Conservation (phyloP, 2,888 invertebrate species). For the Bombylius discolor region DNA sequence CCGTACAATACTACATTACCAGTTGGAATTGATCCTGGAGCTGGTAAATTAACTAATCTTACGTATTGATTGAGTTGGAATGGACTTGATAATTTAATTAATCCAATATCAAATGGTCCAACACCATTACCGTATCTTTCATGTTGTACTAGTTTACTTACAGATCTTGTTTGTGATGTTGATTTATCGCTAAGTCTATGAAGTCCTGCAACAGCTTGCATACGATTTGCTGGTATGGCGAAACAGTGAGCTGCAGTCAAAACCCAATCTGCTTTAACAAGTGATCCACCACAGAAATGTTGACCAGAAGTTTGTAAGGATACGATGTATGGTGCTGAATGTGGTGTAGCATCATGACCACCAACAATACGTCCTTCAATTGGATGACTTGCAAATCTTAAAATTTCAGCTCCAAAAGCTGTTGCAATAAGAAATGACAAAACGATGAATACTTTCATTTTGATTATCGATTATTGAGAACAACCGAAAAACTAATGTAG, state of each 20-base stretch:
- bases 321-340: conserved; percentile 37
- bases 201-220: conserved; percentile 34
- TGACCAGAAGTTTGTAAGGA: conserved; percentile 19
- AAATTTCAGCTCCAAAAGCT: too few species aligned
- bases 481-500: too few species aligned
- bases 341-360: conserved; percentile 30
- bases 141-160: conserved; percentile 22
- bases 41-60: conserved; percentile 32
- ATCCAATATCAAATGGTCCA: conserved; percentile 42
- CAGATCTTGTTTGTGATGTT: conserved; percentile 17
- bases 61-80: conserved; percentile 25
- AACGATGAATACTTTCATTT: too few species aligned
- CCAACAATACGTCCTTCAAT: conserved; percentile 4
- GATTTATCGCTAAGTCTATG: conserved; percentile 21
- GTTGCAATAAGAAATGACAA: too few species aligned
- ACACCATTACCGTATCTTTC: conserved; percentile 27
- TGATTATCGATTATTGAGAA: too few species aligned
- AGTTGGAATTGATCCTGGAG: conserved; percentile 18
- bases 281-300: conserved; percentile 36
- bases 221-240: conserved; percentile 19
- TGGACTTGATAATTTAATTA: conserved; percentile 30
- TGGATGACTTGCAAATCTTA: not conserved
- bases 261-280: conserved; percentile 31
- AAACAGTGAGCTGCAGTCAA: conserved; percentile 34
- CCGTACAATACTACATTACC: conserved; percentile 33